Percentiles rank a stretch among this genome's conserved stretches.
Conservation (phyloP, 2,797 vertebrate species). For the Sternotherus odoratus region DNA sequence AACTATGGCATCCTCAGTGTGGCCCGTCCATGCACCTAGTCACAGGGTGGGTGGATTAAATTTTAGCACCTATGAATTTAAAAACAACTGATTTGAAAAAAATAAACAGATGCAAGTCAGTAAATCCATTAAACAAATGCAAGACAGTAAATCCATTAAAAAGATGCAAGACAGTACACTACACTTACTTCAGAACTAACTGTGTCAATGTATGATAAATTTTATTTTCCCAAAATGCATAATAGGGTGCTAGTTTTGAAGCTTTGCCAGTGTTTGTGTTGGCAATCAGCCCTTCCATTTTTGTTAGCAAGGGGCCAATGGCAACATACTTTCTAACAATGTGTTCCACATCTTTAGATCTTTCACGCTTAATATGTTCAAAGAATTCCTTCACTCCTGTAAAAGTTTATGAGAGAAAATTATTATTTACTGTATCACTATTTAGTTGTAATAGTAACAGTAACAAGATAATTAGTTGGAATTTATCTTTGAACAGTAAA, state of each 20-base stretch:
- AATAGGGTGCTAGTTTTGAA: constrained; percentile 87
- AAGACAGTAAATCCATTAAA: neutral
- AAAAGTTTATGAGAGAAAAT: constrained; percentile 30
- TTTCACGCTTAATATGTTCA: constrained; percentile 85
- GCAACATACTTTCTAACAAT: constrained; percentile 87
- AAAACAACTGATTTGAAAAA: neutral
- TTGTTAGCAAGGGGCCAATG: constrained; percentile 88
- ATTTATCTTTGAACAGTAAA: neutral
- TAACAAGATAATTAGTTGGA: neutral
- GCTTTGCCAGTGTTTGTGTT: constrained; percentile 89
- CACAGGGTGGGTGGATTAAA: neutral
- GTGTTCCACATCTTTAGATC: constrained; percentile 82
- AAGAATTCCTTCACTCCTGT: constrained; percentile 92
- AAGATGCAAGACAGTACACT: neutral
- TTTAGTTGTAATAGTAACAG: neutral
- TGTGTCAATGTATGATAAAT: constrained; percentile 86
- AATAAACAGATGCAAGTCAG: neutral
- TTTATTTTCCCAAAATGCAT: constrained; percentile 89
- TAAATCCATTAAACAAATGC: neutral
- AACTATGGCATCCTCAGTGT: too few species aligned
- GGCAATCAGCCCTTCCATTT: constrained; percentile 87
- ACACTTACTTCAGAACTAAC: constrained; percentile 90
- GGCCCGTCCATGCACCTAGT: too few species aligned
- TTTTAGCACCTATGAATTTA: neutral
- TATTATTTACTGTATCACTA: neutral